phyloP scores from a whole-genome alignment of 2,888 invertebrate species.

The Lycocerus yunnanus region DNA sequence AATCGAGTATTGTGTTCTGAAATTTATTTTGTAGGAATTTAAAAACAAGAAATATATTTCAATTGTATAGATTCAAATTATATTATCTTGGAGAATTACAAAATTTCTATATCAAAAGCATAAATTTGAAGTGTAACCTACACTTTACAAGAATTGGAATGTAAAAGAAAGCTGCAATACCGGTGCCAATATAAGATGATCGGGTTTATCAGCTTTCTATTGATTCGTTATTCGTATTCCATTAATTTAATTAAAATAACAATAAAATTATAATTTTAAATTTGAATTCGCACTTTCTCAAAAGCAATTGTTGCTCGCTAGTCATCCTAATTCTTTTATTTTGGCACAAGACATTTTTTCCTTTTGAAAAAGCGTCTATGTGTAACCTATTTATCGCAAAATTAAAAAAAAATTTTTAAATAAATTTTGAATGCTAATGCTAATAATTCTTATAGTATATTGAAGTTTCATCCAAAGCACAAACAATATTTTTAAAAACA shows the following conservation, averaged over 20 bases:
- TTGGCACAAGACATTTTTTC: not conserved
- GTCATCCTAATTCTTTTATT: not conserved
- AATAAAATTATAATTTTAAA: not conserved
- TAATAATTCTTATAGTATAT: too few species aligned
- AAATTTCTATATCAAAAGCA: not conserved
- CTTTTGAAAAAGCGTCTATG: not conserved
- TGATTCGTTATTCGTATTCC: not conserved
- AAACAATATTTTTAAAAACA: too few species aligned
- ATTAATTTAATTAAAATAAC: not conserved
- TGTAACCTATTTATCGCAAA: too few species aligned
- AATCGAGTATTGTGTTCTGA: not conserved
- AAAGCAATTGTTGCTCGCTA: not conserved
- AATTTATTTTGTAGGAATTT: not conserved
- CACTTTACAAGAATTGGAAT: conserved; percentile 1
- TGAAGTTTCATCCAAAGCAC: too few species aligned
- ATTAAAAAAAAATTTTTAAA: too few species aligned
- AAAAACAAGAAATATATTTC: not conserved
- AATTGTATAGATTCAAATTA: not conserved
- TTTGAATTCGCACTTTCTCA: not conserved
- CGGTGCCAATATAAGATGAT: conserved; percentile 6
- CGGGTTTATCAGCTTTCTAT: not conserved
- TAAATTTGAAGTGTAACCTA: not conserved
- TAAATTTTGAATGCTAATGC: too few species aligned
- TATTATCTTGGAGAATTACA: not conserved
- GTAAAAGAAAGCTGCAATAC: conserved; percentile 21